Conservation (phyloP, 92 coral and sea anemone genomes). For the Parazoanthus atlanticus region DNA sequence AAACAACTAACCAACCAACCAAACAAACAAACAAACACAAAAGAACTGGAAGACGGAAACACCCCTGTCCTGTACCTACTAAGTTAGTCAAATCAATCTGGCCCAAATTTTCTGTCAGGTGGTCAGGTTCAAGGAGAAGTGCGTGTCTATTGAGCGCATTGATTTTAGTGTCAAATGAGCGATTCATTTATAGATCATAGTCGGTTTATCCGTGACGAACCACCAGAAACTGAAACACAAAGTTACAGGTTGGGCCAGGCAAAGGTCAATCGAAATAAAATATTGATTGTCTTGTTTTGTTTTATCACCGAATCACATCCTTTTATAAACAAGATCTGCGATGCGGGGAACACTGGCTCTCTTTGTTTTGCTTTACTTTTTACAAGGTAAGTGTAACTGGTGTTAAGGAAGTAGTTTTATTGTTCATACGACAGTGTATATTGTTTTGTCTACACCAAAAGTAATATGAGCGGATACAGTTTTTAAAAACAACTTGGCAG, state of each 20-base stretch:
- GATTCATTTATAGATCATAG: background rate
- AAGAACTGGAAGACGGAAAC: background rate
- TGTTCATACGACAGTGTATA: background rate
- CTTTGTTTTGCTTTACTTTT: constrained; percentile 23
- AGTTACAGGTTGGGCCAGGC: constrained; percentile 32
- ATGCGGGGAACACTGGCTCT: constrained; percentile 20
- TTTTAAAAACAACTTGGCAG: background rate
- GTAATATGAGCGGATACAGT: background rate
- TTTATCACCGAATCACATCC: background rate
- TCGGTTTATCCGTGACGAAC: constrained; percentile 30
- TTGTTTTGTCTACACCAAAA: background rate
- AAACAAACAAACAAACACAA: background rate
- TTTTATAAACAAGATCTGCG: constrained; percentile 19
- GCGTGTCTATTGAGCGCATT: background rate
- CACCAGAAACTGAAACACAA: constrained; percentile 22
- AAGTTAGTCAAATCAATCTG: background rate
- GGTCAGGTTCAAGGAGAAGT: background rate
- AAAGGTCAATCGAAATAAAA: constrained; percentile 33
- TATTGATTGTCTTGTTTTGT: constrained; percentile 31
- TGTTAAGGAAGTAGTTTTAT: background rate
- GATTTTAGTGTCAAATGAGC: background rate
- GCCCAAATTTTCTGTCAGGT: background rate
- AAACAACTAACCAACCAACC: too few relatives aligned
- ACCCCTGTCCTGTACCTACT: background rate
- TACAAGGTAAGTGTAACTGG: constrained; percentile 22